These are phyloP conservation scores for Drosophila mimica DNA, from an alignment of 2,888 invertebrate genomes.

Conservation along the genomic window DNA sequence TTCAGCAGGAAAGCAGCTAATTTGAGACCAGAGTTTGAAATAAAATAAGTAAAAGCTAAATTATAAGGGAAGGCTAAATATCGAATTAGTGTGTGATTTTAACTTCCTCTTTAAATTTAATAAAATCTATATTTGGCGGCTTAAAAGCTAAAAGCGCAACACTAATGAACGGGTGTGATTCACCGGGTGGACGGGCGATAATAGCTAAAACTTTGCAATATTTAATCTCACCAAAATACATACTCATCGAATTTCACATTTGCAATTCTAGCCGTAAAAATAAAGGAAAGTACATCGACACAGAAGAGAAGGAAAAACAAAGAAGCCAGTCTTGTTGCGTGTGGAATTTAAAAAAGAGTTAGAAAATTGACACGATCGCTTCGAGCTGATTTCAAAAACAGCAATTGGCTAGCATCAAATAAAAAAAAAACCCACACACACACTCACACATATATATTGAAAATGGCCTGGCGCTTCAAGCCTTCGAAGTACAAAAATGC, in stretches of 20 bases:
- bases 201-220: constrained; percentile 27
- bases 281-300: constrained; percentile 1
- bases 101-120: neutral
- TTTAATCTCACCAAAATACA: constrained; percentile 7
- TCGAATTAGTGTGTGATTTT: neutral
- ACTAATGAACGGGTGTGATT: constrained; percentile 21
- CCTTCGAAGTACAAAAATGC: constrained; percentile 99
- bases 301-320: neutral
- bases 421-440: constrained; percentile 16
- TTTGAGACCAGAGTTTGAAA: neutral
- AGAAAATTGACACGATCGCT: constrained; percentile 20
- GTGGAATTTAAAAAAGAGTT: constrained; percentile 16
- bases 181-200: constrained; percentile 20
- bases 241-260: constrained; percentile 29
- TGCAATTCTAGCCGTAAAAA: constrained; percentile 37
- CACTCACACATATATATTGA: constrained; percentile 3
- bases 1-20: neutral
- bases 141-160: constrained; percentile 2
- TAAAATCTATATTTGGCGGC: neutral
- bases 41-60: neutral
- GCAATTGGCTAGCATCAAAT: constrained; percentile 16
- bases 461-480: constrained; percentile 97
- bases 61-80: neutral
- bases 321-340: constrained; percentile 18
- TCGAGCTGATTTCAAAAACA: neutral